Conservation (phyloP, 2,113 vertebrate species). For the Pontoporia blainvillei region DNA sequence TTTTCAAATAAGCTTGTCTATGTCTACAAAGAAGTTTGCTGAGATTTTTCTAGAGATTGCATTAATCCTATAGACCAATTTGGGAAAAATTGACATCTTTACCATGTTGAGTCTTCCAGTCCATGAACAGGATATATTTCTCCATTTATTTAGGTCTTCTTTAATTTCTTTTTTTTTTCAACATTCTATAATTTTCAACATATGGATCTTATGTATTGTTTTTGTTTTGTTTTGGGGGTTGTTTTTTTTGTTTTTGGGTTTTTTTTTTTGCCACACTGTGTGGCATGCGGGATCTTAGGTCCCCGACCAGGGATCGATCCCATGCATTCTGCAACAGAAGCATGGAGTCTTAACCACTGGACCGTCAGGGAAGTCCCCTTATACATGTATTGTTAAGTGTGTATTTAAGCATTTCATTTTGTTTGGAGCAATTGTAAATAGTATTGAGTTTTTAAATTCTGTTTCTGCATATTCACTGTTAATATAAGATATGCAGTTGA, state of each 20-base stretch:
- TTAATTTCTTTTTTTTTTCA: not conserved
- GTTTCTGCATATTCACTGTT: not conserved
- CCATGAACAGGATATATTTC: not conserved
- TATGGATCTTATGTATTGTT: not conserved
- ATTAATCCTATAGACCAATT: not conserved
- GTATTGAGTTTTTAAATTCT: not conserved
- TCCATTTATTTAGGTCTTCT: not conserved
- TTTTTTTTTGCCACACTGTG: too few species aligned
- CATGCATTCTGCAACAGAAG: too few species aligned
- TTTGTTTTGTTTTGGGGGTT: too few species aligned
- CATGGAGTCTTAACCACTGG: too few species aligned
- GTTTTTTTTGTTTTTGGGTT: too few species aligned
- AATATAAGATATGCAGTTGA: not conserved
- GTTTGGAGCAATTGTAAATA: not conserved
- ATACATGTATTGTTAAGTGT: not conserved
- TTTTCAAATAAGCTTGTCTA: not conserved
- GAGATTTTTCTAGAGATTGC: not conserved
- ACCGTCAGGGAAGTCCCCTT: not conserved
- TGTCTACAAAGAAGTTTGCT: not conserved
- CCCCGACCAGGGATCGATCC: too few species aligned
- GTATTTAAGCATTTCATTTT: not conserved
- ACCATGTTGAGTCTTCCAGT: not conserved
- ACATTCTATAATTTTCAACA: not conserved
- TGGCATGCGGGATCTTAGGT: too few species aligned
- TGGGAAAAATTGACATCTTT: not conserved